A percentile compares a stretch with the other conserved stretches of the same genome.
These are phyloP conservation scores for Nymphalis urticae DNA, from an alignment of 2,888 invertebrate species.

Conservation along the genomic window DNA sequence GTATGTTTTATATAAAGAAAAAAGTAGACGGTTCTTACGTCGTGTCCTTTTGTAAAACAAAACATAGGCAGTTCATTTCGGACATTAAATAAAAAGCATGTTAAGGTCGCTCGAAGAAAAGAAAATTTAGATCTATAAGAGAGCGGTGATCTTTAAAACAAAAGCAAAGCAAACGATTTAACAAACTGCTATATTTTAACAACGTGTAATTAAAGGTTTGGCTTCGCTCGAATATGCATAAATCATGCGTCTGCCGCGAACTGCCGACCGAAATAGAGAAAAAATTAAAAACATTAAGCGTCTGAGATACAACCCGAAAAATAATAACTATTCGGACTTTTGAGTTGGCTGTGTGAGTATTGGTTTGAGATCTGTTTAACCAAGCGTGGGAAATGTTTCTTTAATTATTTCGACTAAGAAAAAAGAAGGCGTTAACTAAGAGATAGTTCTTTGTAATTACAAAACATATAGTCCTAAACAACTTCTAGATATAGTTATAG, in stretches of 20 bases:
- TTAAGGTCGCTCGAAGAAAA: constrained; percentile 43
- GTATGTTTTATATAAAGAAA: no score
- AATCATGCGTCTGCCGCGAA: constrained; percentile 79
- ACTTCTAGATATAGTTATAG: not conserved
- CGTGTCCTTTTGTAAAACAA: not conserved
- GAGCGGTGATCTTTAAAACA: constrained; percentile 76
- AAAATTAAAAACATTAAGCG: constrained; percentile 80
- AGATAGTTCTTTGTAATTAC: constrained; percentile 9
- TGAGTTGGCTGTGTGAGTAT: constrained; percentile 39
- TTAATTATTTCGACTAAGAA: constrained; percentile 9
- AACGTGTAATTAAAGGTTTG: constrained; percentile 82
- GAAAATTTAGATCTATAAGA: constrained; percentile 61
- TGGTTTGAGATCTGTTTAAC: constrained; percentile 34
- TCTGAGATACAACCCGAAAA: constrained; percentile 56
- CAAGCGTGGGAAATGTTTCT: constrained; percentile 30
- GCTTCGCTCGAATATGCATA: constrained; percentile 80
- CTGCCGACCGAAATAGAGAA: constrained; percentile 81
- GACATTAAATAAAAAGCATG: constrained; percentile 7
- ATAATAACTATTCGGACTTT: constrained; percentile 48
- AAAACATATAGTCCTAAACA: not conserved
- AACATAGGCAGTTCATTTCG: not conserved
- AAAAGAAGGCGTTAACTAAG: constrained; percentile 17
- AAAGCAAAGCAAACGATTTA: constrained; percentile 77
- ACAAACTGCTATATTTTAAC: constrained; percentile 83
- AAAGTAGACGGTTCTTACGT: no score